A percentile compares a stretch with the other conserved stretches of the same genome.
Conservation (phyloP, 2,797 vertebrate species). For the Florisuga fusca region DNA sequence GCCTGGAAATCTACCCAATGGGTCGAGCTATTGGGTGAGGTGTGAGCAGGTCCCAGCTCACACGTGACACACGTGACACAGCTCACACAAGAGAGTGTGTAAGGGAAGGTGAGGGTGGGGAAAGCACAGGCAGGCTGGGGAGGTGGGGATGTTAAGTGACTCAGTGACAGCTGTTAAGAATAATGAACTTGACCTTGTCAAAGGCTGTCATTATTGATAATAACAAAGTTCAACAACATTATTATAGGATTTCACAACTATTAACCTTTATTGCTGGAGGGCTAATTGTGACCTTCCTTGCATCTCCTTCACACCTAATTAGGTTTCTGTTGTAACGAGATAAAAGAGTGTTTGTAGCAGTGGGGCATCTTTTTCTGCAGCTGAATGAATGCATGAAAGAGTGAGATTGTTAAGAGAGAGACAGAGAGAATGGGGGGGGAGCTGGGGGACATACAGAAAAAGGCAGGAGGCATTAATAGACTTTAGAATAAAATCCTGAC, state of each 20-base stretch:
- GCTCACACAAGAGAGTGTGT: rapidly evolving
- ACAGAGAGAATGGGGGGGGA: not conserved
- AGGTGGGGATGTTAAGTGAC: not conserved
- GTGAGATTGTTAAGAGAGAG: conserved; percentile 24
- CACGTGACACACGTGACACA: no score
- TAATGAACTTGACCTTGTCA: conserved; percentile 60
- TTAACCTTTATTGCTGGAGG: conserved; percentile 68
- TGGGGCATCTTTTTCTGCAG: conserved; percentile 50
- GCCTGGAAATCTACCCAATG: not conserved
- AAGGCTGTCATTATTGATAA: conserved; percentile 50
- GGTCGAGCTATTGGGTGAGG: rapidly evolving
- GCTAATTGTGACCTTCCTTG: conserved; percentile 68
- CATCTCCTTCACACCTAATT: conserved; percentile 76
- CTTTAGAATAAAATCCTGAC: conserved; percentile 76
- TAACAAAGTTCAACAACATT: conserved; percentile 60
- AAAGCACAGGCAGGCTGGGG: not conserved
- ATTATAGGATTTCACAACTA: conserved; percentile 67
- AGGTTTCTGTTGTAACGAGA: conserved; percentile 71
- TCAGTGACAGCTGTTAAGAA: not conserved
- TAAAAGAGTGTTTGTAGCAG: conserved; percentile 71
- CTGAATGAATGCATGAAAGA: conserved; percentile 56
- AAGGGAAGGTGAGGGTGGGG: not conserved
- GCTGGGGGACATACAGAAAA: not conserved
- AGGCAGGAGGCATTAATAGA: conserved; percentile 69
- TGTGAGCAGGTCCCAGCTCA: not conserved